Percentiles rank a stretch among this genome's conserved stretches.
These are phyloP conservation scores for Anhinga rufa DNA, from an alignment of 2,113 vertebrate genomes.

Conservation along the genomic window DNA sequence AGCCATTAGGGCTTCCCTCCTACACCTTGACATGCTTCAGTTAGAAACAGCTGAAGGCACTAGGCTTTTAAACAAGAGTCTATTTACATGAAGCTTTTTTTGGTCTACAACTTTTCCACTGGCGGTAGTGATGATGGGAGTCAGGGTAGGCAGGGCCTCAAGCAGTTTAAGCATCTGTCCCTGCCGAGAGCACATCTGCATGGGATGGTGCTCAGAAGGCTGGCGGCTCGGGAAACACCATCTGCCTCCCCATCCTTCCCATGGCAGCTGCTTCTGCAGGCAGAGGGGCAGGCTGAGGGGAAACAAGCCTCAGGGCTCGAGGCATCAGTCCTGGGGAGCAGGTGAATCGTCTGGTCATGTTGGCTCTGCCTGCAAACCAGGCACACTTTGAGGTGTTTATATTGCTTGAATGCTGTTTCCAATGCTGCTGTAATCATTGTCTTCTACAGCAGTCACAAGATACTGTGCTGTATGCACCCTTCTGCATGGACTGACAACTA, in stretches of 20 bases:
- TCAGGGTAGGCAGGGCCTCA: not conserved
- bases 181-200: not conserved
- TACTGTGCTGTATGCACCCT: rapidly evolving
- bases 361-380: not conserved
- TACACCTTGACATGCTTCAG: constrained; percentile 13
- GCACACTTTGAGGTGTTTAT: not conserved
- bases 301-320: not conserved
- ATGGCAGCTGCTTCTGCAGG: not conserved
- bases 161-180: not conserved
- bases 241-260: not conserved
- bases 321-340: not conserved
- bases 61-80: not conserved
- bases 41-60: constrained; percentile 13
- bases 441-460: not conserved
- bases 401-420: not conserved
- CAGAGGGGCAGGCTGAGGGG: not conserved
- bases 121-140: not conserved
- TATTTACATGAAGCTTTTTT: not conserved
- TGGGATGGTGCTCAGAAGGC: not conserved
- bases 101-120: not conserved
- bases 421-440: not conserved
- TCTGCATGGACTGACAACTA: not conserved
- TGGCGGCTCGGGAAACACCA: not conserved
- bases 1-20: constrained; percentile 26
- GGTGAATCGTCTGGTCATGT: not conserved